A percentile compares a stretch with the other conserved stretches of the same genome.
Conservation (phyloP, 1,140 invertebrate species). For the Batillaria attramentaria region DNA sequence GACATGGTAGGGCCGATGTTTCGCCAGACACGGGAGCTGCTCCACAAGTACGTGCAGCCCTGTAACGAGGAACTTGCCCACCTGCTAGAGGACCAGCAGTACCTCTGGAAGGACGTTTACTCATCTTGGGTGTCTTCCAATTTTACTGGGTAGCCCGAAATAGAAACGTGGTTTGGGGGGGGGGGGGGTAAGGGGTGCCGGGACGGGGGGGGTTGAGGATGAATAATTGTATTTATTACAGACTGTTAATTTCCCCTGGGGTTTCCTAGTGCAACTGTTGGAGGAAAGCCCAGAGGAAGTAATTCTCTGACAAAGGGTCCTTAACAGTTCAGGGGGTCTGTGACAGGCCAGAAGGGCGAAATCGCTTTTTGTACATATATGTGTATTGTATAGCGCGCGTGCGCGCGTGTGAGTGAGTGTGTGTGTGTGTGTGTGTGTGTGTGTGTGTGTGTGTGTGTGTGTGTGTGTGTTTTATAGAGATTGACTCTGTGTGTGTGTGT, state of each 20-base stretch:
- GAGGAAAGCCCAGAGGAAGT: not conserved
- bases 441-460: slow-evolving; percentile 2
- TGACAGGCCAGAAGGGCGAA: not conserved
- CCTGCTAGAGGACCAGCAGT: not conserved
- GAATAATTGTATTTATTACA: not conserved
- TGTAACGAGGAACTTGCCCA: not conserved
- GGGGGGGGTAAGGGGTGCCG: too few relatives aligned
- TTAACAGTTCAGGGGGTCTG: not conserved
- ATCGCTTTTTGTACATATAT: not conserved
- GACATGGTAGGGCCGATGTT: not conserved
- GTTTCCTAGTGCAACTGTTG: not conserved
- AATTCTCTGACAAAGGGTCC: not conserved
- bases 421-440: not conserved
- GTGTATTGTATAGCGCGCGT: not conserved
- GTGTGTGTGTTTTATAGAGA: not conserved
- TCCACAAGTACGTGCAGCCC: not conserved
- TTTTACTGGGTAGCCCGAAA: not conserved
- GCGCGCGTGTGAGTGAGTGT: not conserved
- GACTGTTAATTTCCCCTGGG: not conserved
- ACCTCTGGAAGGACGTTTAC: not conserved
- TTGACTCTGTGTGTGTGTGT: not conserved
- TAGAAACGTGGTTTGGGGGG: too few relatives aligned
- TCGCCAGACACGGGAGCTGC: not conserved
- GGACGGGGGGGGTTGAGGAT: not conserved
- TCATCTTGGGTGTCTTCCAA: not conserved